A percentile compares a stretch with the other conserved stretches of the same genome.
phyloP scores from a whole-genome alignment of 2,113 vertebrate species.

The Rhynchomys soricoides region DNA sequence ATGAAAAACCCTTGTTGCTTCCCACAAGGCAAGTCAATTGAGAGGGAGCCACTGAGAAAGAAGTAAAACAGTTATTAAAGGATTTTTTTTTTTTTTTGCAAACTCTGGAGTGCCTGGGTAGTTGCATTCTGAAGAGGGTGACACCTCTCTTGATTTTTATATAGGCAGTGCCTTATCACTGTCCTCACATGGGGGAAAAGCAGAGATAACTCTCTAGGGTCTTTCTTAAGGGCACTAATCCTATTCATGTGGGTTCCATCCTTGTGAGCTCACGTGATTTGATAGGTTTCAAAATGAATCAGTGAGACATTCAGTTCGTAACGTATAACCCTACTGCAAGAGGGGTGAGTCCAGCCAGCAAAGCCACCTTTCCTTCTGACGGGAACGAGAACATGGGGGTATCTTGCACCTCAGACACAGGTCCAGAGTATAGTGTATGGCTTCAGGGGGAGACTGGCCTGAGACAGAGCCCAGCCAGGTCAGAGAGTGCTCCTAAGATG shows the following conservation, averaged over 20 bases:
- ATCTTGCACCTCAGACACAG: not conserved
- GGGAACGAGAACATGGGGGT: not conserved
- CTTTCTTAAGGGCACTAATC: not conserved
- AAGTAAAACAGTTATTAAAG: not conserved
- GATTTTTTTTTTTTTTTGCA: not conserved
- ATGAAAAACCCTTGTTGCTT: not conserved
- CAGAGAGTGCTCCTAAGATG: not conserved
- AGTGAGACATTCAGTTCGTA: not conserved
- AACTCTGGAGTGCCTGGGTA: not conserved
- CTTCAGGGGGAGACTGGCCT: not conserved
- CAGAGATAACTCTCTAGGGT: not conserved
- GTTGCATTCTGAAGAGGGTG: not conserved
- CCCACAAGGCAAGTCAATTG: not conserved
- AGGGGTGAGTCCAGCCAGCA: not conserved
- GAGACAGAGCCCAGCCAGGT: not conserved
- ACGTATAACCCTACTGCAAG: not conserved
- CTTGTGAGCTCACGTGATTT: not conserved
- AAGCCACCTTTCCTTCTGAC: not conserved
- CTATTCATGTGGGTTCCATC: not conserved
- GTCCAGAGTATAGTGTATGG: not conserved
- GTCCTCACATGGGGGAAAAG: no score
- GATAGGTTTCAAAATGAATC: not conserved
- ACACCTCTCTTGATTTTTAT: not conserved
- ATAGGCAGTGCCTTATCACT: not conserved
- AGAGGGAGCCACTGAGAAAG: not conserved